Percentiles rank a stretch among this genome's conserved stretches.
Conservation (phyloP, 2,113 vertebrate species). For the Micronisus gabar region DNA sequence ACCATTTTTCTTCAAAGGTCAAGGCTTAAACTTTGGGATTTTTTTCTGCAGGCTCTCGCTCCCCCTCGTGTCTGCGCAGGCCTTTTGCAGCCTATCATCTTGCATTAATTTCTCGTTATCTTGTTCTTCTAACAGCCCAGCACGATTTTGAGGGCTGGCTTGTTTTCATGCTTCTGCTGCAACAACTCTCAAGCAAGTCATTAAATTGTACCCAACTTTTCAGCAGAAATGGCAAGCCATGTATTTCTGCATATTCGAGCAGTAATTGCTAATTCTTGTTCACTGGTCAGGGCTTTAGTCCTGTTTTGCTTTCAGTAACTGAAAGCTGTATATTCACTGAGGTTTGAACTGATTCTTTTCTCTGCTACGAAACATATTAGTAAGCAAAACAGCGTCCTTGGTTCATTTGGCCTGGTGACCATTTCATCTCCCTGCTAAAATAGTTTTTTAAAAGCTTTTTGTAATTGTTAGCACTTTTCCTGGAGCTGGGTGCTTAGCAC, state of each 20-base stretch:
- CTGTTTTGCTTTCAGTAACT: accelerated
- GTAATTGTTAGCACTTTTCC: background rate
- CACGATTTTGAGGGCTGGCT: accelerated
- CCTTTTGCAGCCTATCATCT: background rate
- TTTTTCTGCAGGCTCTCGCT: background rate
- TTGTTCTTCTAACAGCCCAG: accelerated
- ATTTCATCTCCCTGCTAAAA: background rate
- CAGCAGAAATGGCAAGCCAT: background rate
- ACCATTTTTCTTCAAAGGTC: accelerated
- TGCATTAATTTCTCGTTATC: accelerated
- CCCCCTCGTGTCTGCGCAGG: background rate
- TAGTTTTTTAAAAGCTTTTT: background rate
- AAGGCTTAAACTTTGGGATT: accelerated
- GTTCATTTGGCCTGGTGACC: background rate
- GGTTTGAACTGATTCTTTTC: background rate
- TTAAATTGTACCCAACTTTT: accelerated
- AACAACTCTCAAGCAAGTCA: background rate
- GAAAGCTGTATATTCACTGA: accelerated
- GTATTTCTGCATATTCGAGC: accelerated
- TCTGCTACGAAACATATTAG: background rate
- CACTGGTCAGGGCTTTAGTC: accelerated
- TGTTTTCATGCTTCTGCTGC: background rate
- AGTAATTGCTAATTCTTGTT: background rate
- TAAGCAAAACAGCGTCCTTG: background rate
- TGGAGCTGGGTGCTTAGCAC: accelerated